A percentile compares a stretch with the other conserved stretches of the same genome.
phyloP scores from a whole-genome alignment of 2,113 vertebrate species.

The Oostethus manadensis region DNA sequence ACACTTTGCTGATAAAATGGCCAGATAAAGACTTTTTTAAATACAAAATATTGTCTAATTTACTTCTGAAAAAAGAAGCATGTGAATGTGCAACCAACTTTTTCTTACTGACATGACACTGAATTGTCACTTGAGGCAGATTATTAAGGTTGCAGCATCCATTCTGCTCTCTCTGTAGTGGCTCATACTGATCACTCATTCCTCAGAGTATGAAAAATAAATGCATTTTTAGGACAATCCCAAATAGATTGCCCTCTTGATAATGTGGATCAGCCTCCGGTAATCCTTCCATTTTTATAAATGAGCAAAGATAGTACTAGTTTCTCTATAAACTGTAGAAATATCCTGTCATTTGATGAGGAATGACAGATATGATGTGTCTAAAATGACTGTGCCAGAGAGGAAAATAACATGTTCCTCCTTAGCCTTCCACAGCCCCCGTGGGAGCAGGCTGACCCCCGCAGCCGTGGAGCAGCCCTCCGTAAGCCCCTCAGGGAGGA shows the following conservation, averaged over 20 bases:
- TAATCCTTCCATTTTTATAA: conserved; percentile 31
- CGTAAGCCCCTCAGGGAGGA: conserved; percentile 33
- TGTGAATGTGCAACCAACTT: conserved; percentile 31
- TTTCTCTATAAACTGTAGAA: conserved; percentile 9
- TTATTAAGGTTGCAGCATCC: conserved; percentile 27
- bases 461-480: conserved; percentile 37
- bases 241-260: conserved; percentile 29
- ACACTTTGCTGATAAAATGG: neutral
- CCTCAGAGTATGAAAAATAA: conserved; percentile 24
- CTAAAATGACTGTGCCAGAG: conserved; percentile 55
- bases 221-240: conserved; percentile 27
- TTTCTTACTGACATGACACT: conserved; percentile 21
- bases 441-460: conserved; percentile 53
- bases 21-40: neutral
- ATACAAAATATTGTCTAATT: neutral
- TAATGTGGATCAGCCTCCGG: conserved; percentile 32
- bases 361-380: conserved; percentile 28
- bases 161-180: conserved; percentile 33
- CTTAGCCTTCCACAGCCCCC: conserved; percentile 45
- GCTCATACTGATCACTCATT: conserved; percentile 11
- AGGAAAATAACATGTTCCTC: conserved; percentile 56
- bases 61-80: conserved; percentile 13
- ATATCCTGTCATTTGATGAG: conserved; percentile 4
- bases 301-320: conserved; percentile 14
- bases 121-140: conserved; percentile 26